Percentiles rank a stretch among this genome's conserved stretches.
Evolutionary conservation across 1,140 invertebrate genomes (phyloP).

Genomic region (Dryas iulia): DNA sequence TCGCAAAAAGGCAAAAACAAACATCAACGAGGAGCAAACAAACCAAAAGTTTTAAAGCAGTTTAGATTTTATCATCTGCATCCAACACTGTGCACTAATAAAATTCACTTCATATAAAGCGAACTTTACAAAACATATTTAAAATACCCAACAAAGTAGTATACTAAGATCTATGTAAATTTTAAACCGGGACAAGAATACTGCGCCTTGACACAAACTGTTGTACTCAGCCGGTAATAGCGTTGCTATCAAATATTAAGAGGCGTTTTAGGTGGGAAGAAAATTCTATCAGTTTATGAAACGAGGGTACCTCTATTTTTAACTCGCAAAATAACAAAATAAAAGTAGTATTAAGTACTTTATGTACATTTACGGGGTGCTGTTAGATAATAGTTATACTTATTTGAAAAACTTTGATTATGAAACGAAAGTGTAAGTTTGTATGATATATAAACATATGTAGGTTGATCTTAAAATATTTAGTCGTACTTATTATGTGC

Average conservation of each 20-base stretch:
- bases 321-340: too few species aligned
- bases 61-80: constrained; percentile 9
- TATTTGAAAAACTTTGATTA: too few species aligned
- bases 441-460: too few species aligned
- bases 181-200: not conserved
- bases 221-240: not conserved
- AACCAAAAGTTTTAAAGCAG: constrained; percentile 3
- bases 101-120: constrained; percentile 1
- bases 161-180: not conserved
- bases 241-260: constrained; percentile 19
- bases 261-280: not conserved
- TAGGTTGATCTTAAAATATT: too few species aligned
- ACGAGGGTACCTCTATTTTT: too few species aligned
- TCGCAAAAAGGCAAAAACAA: not conserved
- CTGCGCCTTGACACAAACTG: constrained; percentile 11
- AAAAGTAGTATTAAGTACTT: too few species aligned
- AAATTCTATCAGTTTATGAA: not conserved
- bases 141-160: not conserved
- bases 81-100: constrained; percentile 11
- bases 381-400: not conserved
- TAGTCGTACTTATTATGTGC: too few species aligned
- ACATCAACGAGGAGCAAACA: constrained; percentile 5
- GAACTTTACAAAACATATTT: not conserved
- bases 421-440: too few species aligned
- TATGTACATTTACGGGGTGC: too few species aligned